A percentile compares a stretch with the other conserved stretches of the same genome.
Conservation (phyloP, 2,888 invertebrate species). For the Notocelia uddmanniana region DNA sequence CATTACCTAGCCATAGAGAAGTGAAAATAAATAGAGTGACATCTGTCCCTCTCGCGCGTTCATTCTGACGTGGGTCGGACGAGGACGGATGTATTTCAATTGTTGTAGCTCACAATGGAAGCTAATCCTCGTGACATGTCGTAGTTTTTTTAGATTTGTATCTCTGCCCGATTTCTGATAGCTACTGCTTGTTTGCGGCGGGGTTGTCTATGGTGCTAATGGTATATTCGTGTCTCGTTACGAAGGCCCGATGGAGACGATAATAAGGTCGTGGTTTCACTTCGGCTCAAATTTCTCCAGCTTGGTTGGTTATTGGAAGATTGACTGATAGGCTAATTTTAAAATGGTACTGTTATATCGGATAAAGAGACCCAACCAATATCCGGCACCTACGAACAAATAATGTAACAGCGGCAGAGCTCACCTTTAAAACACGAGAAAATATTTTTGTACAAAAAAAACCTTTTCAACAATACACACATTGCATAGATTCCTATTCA, state of each 20-base stretch:
- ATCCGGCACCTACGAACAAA: slow-evolving; percentile 2
- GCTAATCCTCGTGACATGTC: slow-evolving; percentile 82
- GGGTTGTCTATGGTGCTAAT: slow-evolving; percentile 74
- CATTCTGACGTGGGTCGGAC: slow-evolving; percentile 57
- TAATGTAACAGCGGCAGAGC: neutral
- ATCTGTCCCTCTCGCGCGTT: slow-evolving; percentile 64
- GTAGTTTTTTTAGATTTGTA: slow-evolving; percentile 69
- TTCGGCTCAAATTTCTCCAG: slow-evolving; percentile 31
- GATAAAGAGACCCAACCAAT: neutral
- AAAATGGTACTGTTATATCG: slow-evolving; percentile 12
- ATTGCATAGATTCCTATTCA: too few relatives aligned
- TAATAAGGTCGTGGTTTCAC: slow-evolving; percentile 39
- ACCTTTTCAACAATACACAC: neutral
- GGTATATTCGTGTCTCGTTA: slow-evolving; percentile 79
- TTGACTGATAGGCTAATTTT: slow-evolving; percentile 31
- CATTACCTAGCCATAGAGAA: slow-evolving; percentile 78
- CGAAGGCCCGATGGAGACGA: slow-evolving; percentile 49
- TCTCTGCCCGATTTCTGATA: slow-evolving; percentile 77
- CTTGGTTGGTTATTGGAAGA: slow-evolving; percentile 33
- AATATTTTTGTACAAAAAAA: neutral
- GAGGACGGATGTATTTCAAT: slow-evolving; percentile 76
- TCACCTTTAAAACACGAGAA: neutral
- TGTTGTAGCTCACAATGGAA: slow-evolving; percentile 79
- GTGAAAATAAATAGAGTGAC: slow-evolving; percentile 78
- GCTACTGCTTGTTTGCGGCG: slow-evolving; percentile 76